phyloP scores from a whole-genome alignment of 2,888 invertebrate genomes.

The Cremastinae sp. region DNA sequence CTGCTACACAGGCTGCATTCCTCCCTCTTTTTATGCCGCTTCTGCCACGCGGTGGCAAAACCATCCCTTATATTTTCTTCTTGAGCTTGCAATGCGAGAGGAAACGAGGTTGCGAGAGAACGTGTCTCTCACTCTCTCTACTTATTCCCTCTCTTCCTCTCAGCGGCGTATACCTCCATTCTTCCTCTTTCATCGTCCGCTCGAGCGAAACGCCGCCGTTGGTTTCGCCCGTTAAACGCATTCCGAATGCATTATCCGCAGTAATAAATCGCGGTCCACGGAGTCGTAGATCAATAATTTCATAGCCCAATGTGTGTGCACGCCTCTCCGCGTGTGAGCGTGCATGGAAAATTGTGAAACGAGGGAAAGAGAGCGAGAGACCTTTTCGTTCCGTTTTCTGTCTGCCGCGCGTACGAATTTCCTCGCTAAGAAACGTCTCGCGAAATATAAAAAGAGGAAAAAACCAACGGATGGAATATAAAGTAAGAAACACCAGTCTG shows the following conservation, averaged over 20 bases:
- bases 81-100: constrained; percentile 47
- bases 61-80: constrained; percentile 60
- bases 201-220: constrained; percentile 63
- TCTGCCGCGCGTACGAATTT: constrained; percentile 9
- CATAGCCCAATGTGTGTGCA: constrained; percentile 64
- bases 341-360: constrained; percentile 42
- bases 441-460: background rate
- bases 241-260: constrained; percentile 77
- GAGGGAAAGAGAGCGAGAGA: constrained; percentile 26
- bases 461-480: background rate
- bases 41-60: constrained; percentile 41
- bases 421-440: constrained; percentile 24
- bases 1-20: constrained; percentile 49
- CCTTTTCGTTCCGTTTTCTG: constrained; percentile 17
- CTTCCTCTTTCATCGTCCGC: constrained; percentile 49
- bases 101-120: constrained; percentile 52
- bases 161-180: too few species aligned
- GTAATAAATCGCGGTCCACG: constrained; percentile 74
- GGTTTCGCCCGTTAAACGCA: constrained; percentile 74
- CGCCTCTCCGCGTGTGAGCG: constrained; percentile 23
- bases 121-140: constrained; percentile 17
- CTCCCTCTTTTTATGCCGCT: constrained; percentile 55
- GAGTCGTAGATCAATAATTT: constrained; percentile 77
- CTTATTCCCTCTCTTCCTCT: constrained; percentile 10
- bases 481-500: constrained; percentile 27